phyloP scores from a whole-genome alignment of 2,113 vertebrate genomes.

The Cochlearius cochlearius region DNA sequence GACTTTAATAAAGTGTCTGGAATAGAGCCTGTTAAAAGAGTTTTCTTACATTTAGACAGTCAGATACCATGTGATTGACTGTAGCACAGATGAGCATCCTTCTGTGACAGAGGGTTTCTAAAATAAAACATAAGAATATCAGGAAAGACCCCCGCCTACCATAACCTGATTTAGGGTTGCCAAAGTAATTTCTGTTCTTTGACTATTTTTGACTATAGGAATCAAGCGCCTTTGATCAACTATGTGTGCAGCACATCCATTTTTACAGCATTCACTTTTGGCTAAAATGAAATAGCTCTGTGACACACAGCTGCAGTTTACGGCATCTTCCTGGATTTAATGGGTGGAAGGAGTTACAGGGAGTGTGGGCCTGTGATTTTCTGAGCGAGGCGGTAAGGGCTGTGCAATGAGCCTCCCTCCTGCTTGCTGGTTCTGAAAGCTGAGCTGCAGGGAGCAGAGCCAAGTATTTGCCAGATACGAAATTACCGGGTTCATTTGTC shows the following conservation, averaged over 20 bases:
- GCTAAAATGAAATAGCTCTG: neutral
- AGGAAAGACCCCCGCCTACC: neutral
- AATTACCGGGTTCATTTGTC: conserved; percentile 37
- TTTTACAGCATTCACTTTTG: neutral
- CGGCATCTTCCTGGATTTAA: neutral
- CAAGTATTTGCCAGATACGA: neutral
- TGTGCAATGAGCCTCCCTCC: neutral
- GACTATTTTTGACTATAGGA: neutral
- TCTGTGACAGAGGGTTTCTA: neutral
- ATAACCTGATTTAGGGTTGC: neutral
- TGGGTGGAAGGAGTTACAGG: neutral
- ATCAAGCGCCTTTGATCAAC: neutral
- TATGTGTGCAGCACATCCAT: neutral
- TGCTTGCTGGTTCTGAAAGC: neutral
- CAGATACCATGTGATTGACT: neutral
- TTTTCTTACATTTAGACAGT: conserved; percentile 22
- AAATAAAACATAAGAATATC: neutral
- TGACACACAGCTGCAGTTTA: conserved; percentile 5
- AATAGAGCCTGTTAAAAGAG: neutral
- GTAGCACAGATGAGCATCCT: neutral
- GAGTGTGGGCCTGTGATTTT: neutral
- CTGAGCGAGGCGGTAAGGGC: neutral
- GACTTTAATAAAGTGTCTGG: conserved; percentile 36
- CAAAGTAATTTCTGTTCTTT: neutral
- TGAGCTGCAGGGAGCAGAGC: neutral